These are phyloP conservation scores for Ditylenchus weischeri DNA, from an alignment of 2,888 invertebrate species.

Conservation along the genomic window DNA sequence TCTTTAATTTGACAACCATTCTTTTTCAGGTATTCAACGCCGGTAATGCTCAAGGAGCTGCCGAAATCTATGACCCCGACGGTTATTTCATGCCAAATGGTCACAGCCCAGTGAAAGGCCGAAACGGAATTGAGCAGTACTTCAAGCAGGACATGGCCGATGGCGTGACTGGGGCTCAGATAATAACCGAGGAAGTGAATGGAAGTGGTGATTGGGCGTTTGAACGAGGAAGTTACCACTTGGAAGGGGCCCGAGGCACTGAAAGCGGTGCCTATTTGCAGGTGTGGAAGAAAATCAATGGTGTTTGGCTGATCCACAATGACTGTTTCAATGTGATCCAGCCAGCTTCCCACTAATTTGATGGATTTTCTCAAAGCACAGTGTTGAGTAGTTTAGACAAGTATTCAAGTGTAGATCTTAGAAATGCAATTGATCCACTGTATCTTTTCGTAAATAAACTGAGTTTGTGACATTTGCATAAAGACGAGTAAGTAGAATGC, in stretches of 20 bases:
- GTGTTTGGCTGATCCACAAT: conserved; percentile 58
- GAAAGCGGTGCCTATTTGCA: conserved; percentile 58
- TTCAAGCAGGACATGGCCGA: conserved; percentile 59
- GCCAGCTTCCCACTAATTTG: conserved; percentile 37
- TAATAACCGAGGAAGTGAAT: conserved; percentile 59
- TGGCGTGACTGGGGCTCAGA: conserved; percentile 57
- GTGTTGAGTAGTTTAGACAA: too few species aligned
- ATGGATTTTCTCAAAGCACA: too few species aligned
- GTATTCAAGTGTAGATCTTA: too few species aligned
- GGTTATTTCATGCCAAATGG: conserved; percentile 59
- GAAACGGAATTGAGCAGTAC: conserved; percentile 56
- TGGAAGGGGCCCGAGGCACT: conserved; percentile 54
- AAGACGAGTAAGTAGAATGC: too few species aligned
- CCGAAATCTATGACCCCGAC: conserved; percentile 55
- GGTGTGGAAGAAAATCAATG: conserved; percentile 56
- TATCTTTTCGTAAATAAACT: too few species aligned
- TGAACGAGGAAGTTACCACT: conserved; percentile 57
- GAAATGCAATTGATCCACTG: too few species aligned
- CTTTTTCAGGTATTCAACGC: conserved; percentile 57
- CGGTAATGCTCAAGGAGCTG: conserved; percentile 48
- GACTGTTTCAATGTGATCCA: conserved; percentile 59
- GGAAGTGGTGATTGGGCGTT: conserved; percentile 59
- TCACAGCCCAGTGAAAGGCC: conserved; percentile 53
- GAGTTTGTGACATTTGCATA: too few species aligned
- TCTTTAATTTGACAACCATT: too few species aligned